phyloP scores from a whole-genome alignment of 2,113 vertebrate species.

The Crotalus tigris region DNA sequence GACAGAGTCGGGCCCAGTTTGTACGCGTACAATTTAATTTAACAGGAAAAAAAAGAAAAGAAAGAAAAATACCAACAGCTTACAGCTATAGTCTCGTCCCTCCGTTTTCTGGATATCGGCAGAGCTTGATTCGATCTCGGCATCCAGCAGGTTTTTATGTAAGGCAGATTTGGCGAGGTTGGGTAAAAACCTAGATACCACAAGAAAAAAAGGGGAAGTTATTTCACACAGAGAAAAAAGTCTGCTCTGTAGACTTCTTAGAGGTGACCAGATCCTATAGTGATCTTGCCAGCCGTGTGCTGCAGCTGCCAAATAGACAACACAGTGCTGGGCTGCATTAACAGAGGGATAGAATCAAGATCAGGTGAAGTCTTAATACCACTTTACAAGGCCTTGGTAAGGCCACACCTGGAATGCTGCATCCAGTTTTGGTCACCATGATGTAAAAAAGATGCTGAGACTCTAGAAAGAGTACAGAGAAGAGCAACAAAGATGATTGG shows the following conservation, averaged over 20 bases:
- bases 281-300: background rate
- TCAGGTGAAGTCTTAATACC: too few relatives aligned
- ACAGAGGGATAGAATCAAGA: too few relatives aligned
- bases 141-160: conserved; percentile 82
- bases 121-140: conserved; percentile 69
- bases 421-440: too few relatives aligned
- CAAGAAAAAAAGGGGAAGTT: background rate
- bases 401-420: too few relatives aligned
- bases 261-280: background rate
- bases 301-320: too few relatives aligned
- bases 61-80: conserved; percentile 47
- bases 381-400: too few relatives aligned
- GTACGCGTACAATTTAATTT: background rate
- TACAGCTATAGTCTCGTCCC: conserved; percentile 75
- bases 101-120: conserved; percentile 56
- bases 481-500: too few relatives aligned
- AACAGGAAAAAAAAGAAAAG: too few relatives aligned
- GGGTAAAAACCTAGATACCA: conserved; percentile 85
- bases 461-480: too few relatives aligned
- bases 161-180: conserved; percentile 85
- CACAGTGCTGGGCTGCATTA: too few relatives aligned
- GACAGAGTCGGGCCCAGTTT: background rate
- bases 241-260: background rate
- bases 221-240: background rate
- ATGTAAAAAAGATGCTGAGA: too few relatives aligned